Base-by-base conservation (phyloP, 2,888 invertebrate genomes). In the Amphipoea oculea region DNA sequence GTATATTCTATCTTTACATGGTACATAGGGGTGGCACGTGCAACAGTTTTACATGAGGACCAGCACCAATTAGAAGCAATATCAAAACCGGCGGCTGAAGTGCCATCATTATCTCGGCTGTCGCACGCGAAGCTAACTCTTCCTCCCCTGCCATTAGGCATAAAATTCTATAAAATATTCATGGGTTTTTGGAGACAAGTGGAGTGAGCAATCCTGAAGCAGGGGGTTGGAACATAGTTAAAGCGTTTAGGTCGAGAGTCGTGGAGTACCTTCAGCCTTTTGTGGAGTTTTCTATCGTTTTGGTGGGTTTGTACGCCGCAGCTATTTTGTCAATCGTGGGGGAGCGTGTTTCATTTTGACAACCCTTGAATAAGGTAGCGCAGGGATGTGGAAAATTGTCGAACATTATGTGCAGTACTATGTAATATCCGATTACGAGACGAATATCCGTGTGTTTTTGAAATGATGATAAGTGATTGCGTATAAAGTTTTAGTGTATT, bases 121-220 rank as follows among this genome's bases (percentile, higher is more conserved):
- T 81, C 84, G 87, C 92, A 95, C 82, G 92, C 91, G 48, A 95
- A 94, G 91, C 89, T 94, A 90, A 92, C 92, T 90, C 94, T 94
- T 95, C 92, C 86, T 85, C 91, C 90, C 88, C 83, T 81, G 87
- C 80, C 82, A 89, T 92, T 95, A 91, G 93, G 94, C 91, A 92
- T 90, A 95, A 92, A 96, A 93, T 96, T 91, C 94, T 91, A 89
- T 95, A 91, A 93, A 94, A 94, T 92, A 92, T 94, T 95, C 91
- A 95, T 93, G 95, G 94, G 94, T 94, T 96, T 96, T 96, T 94
- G 96, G 96, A 97, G 96, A 97, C 95, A 96, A 96, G 96, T 96
- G 95, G 96, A 96, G 96, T 96, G 96, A 96, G 96, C 96, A 97
- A 92, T 95, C 96, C 95, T 96, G 94, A 90, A 96, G 95, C 92